A percentile compares a stretch with the other conserved stretches of the same genome.
These are phyloP conservation scores for Porites divaricata DNA, from an alignment of 92 coral and sea anemone genomes.

Conservation along the genomic window DNA sequence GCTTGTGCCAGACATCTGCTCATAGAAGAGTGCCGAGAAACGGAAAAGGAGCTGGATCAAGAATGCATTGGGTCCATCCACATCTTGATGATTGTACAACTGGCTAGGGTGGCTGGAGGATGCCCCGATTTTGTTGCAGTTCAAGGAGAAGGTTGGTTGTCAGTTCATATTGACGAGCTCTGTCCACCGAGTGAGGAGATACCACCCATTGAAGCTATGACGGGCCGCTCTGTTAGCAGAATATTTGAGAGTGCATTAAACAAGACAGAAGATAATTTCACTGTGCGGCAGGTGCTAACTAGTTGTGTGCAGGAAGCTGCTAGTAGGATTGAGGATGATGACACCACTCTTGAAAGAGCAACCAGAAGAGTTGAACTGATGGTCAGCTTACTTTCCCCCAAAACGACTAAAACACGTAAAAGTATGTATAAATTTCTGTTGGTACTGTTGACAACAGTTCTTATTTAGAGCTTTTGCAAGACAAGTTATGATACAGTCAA, in stretches of 20 bases:
- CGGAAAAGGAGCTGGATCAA: constrained; percentile 29
- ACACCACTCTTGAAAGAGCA: constrained; percentile 61
- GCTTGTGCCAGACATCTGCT: constrained; percentile 73
- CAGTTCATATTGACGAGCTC: constrained; percentile 81
- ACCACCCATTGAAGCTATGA: constrained; percentile 60
- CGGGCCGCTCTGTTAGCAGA: constrained; percentile 61
- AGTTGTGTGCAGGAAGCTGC: constrained; percentile 81
- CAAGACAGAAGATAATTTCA: constrained; percentile 10
- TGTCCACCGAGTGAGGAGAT: constrained; percentile 63
- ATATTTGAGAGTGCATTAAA: constrained; percentile 47
- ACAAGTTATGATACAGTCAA: too few species aligned
- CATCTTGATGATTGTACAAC: constrained; percentile 66
- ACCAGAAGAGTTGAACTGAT: constrained; percentile 72
- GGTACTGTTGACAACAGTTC: too few species aligned
- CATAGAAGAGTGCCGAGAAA: constrained; percentile 46
- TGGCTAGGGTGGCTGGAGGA: constrained; percentile 78
- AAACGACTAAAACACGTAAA: constrained; percentile 3
- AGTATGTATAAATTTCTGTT: background rate
- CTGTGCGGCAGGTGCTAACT: constrained; percentile 7
- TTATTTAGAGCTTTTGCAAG: too few species aligned
- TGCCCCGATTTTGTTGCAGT: constrained; percentile 70
- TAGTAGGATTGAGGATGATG: constrained; percentile 71
- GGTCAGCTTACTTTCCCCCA: constrained; percentile 62
- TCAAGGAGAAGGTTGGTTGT: constrained; percentile 77
- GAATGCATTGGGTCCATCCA: constrained; percentile 39